phyloP scores from a whole-genome alignment of 35 echinoderm and acorn worm genomes.

The Stichopus chloronotus region DNA sequence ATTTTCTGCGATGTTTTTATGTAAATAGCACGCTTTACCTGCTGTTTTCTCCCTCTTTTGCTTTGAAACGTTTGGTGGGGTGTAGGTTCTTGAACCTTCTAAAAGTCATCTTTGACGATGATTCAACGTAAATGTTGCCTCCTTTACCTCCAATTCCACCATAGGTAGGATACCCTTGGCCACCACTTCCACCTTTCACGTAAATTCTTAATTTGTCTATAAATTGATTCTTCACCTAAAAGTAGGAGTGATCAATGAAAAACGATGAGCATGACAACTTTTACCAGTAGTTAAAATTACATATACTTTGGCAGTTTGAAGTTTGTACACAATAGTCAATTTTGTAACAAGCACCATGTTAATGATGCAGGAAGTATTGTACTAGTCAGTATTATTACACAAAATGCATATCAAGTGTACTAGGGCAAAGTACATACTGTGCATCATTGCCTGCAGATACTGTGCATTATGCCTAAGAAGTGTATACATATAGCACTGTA shows the following conservation, averaged over 20 bases:
- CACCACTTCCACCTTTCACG: conserved; percentile 77
- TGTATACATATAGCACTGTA: no score
- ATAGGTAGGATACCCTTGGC: conserved; percentile 73
- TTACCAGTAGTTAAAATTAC: no score
- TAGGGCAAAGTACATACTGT: no score
- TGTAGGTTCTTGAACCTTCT: conserved; percentile 57
- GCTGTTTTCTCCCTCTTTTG: conserved; percentile 82
- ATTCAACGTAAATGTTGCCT: conserved; percentile 75
- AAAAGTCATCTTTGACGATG: conserved; percentile 65
- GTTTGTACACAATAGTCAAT: no score
- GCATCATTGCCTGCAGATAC: no score
- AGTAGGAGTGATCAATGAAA: background rate
- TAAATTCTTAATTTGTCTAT: conserved; percentile 79
- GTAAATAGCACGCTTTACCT: conserved; percentile 29
- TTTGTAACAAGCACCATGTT: no score
- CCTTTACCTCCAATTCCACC: conserved; percentile 88
- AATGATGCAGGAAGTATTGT: no score
- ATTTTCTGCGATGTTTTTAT: no score
- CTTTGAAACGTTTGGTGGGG: conserved; percentile 68
- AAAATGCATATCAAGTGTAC: no score
- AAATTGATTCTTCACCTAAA: conserved; percentile 53
- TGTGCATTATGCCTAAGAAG: no score
- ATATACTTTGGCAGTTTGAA: no score
- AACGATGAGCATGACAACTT: background rate
- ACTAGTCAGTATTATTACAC: no score